Evolutionary conservation across 2,888 invertebrate genomes (phyloP), one percentile per base, ranked within the genome.

Genomic region (Pimpla rufipes): DNA sequence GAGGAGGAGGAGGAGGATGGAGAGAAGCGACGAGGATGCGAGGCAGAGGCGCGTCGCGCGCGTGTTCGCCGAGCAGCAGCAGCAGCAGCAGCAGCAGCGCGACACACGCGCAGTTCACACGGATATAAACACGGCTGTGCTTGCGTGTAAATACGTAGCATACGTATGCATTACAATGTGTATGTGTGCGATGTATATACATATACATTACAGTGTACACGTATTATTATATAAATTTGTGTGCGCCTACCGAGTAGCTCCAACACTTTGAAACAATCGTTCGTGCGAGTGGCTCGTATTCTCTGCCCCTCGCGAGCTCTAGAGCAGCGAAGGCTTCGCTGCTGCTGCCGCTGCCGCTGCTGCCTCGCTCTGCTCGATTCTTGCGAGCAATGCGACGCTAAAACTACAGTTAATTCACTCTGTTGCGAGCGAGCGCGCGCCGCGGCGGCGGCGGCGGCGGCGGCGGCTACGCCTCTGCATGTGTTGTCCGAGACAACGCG

Each of bases 381-480:
- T 29, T 75, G 68, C 64, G 81, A 80, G 83, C 79, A 62, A 55
- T 81, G 84, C 86, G 77, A 86, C 81, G 84, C 86, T 85, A 78
- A 82, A 88, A 88, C 88, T 88, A 88, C 88, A 87, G 88, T 88
- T 88, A 88, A 88, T 88, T 88, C 86, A 74, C 75, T 84, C 84
- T 86, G 84, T 84, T 76, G 81, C 83, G 80, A 40, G 71, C 71
- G 55, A 62, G 57, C 78, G n/a, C 75, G 62, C 13, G 76, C 35
- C n/a, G n/a, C n/a, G n/a, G n/a, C n/a, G n/a, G n/a, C n/a, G n/a
- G n/a, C n/a, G n/a, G n/a, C n/a, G n/a, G n/a, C n/a, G n/a, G 59
- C 80, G 74, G 75, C 80, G 86, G 85, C 84, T 78, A 75, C 85
- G 84, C 79, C 81, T 81, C 83, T 86, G 81, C 57, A 52, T 76